These are phyloP conservation scores for Chlamydotis undulata DNA, from an alignment of 2,113 vertebrate genomes.

Conservation along the genomic window DNA sequence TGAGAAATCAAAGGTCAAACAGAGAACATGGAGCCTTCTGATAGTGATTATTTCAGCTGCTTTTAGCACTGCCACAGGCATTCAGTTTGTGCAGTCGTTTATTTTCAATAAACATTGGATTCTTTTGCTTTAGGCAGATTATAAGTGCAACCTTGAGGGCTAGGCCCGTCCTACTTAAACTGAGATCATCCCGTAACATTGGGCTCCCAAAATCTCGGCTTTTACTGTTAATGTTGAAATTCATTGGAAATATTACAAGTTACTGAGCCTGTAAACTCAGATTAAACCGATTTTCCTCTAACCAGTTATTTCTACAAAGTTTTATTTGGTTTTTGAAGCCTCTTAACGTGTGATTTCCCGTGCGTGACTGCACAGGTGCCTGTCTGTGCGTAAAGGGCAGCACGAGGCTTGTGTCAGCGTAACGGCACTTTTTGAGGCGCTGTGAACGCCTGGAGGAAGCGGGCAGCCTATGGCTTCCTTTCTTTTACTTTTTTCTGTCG, in stretches of 20 bases:
- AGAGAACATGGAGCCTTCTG: neutral
- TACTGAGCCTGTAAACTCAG: neutral
- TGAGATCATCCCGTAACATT: fast-evolving
- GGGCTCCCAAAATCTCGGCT: neutral
- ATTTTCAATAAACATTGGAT: neutral
- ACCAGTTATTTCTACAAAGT: neutral
- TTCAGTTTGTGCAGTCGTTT: neutral
- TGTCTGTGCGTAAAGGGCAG: neutral
- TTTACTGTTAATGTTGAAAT: neutral
- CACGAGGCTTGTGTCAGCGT: neutral
- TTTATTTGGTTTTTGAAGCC: neutral
- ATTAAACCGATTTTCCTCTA: neutral
- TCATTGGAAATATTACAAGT: neutral
- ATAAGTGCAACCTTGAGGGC: neutral
- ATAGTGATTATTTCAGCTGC: neutral
- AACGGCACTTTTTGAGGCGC: neutral
- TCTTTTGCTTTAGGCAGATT: neutral
- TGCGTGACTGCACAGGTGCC: neutral
- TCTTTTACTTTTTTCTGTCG: neutral
- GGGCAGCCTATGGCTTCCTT: neutral
- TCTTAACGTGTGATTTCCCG: neutral
- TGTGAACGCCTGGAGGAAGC: neutral
- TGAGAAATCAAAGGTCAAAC: neutral
- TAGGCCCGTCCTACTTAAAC: neutral
- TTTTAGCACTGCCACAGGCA: neutral